phyloP scores from a whole-genome alignment of 2,113 vertebrate genomes.

The Rhynchomys soricoides region DNA sequence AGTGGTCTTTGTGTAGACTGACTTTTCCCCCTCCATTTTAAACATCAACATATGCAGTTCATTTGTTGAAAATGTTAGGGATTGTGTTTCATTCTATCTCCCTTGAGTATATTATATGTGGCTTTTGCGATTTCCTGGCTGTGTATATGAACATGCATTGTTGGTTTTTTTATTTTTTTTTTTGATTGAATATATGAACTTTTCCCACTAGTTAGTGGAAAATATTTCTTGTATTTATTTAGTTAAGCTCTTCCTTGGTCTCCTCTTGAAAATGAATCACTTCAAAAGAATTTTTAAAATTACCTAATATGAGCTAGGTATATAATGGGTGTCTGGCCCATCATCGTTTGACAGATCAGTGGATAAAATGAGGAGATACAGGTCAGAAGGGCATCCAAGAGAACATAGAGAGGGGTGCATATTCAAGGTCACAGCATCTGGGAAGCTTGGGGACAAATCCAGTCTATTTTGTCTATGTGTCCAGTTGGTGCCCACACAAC shows the following conservation, averaged over 20 bases:
- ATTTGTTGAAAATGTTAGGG: not conserved
- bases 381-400: not conserved
- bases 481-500: not conserved
- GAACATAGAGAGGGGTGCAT: not conserved
- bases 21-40: constrained; percentile 44
- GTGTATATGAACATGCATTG: not conserved
- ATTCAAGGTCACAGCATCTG: not conserved
- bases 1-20: constrained; percentile 25
- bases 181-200: not conserved
- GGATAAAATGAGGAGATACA: not conserved
- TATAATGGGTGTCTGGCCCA: not conserved
- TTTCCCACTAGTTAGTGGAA: not conserved
- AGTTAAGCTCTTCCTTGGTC: not conserved
- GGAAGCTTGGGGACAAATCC: not conserved
- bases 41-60: not conserved
- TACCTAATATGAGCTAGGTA: not conserved
- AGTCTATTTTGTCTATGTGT: not conserved
- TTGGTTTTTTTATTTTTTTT: not conserved
- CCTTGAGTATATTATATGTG: not conserved
- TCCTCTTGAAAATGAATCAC: constrained; percentile 31
- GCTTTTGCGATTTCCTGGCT: not conserved
- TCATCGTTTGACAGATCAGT: not conserved
- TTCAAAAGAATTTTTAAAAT: not conserved
- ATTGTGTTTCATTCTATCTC: not conserved
- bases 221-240: not conserved